Evolutionary conservation across 2,797 vertebrate species (phyloP).

Genomic region (Lagodon rhomboides): DNA sequence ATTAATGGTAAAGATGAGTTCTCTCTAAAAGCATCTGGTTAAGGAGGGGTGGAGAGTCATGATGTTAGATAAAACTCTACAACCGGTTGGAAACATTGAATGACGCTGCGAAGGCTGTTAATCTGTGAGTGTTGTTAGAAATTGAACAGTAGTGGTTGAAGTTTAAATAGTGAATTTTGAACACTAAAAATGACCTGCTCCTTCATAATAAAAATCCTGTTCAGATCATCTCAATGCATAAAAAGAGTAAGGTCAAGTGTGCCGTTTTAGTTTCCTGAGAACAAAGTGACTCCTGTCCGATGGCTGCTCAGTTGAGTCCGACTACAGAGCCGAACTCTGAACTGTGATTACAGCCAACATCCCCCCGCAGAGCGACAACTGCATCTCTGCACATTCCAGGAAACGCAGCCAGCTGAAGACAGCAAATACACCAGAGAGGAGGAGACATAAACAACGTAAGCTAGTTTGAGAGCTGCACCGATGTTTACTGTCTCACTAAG

Average conservation of each 20-base stretch:
- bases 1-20: slow-evolving; percentile 45
- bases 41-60: slow-evolving; percentile 36
- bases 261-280: slow-evolving; percentile 7
- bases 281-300: slow-evolving; percentile 43
- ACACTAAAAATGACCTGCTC: background rate
- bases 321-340: slow-evolving; percentile 67
- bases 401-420: slow-evolving; percentile 72
- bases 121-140: slow-evolving; percentile 17
- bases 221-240: background rate
- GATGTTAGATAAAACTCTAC: slow-evolving; percentile 29
- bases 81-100: slow-evolving; percentile 6
- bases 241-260: slow-evolving; percentile 12
- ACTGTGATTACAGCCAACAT: slow-evolving; percentile 71
- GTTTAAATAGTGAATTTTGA: slow-evolving; percentile 25
- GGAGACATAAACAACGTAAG: slow-evolving; percentile 74
- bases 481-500: slow-evolving; percentile 79
- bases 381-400: slow-evolving; percentile 78
- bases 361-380: slow-evolving; percentile 65
- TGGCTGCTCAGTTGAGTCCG: slow-evolving; percentile 30
- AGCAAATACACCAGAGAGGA: slow-evolving; percentile 71
- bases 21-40: slow-evolving; percentile 63
- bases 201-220: slow-evolving; percentile 12
- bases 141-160: slow-evolving; percentile 28
- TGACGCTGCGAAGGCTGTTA: slow-evolving; percentile 16
- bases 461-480: slow-evolving; percentile 64